Conservation (phyloP, 2,113 vertebrate genomes). For the Podarcis cretensis region DNA sequence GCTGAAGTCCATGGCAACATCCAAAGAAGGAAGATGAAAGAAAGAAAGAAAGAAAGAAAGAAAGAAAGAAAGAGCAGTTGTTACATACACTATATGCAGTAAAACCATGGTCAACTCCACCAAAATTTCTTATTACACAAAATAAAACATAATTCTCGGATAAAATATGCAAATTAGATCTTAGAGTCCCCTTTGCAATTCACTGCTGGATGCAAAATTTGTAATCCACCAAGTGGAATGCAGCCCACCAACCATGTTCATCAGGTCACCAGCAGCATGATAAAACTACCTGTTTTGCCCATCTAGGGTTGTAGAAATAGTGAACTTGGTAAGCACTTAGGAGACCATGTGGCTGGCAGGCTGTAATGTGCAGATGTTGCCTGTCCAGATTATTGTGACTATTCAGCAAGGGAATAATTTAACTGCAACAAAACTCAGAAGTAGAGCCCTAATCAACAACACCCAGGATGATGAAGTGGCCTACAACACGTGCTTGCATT, state of each 20-base stretch:
- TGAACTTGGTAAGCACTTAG: background rate
- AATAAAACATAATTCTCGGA: no score
- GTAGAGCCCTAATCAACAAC: background rate
- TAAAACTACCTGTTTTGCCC: background rate
- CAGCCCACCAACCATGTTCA: background rate
- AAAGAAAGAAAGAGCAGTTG: no score
- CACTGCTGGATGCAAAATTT: background rate
- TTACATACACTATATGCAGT: no score
- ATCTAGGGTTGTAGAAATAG: background rate
- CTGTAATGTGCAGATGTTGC: background rate
- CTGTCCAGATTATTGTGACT: background rate
- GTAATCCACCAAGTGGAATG: background rate
- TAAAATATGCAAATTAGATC: no score
- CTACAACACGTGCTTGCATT: background rate
- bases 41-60: no score
- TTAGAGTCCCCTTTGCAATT: no score
- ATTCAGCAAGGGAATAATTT: background rate
- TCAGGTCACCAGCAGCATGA: background rate
- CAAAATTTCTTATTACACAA: no score
- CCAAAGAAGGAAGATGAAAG: no score
- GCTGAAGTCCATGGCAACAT: no score
- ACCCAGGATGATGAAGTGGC: background rate
- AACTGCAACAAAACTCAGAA: background rate
- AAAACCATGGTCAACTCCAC: no score
- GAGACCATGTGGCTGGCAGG: background rate